Percentiles rank a stretch among this genome's conserved stretches.
Conservation (phyloP, 2,113 vertebrate species). For the Vanacampus margaritifer region DNA sequence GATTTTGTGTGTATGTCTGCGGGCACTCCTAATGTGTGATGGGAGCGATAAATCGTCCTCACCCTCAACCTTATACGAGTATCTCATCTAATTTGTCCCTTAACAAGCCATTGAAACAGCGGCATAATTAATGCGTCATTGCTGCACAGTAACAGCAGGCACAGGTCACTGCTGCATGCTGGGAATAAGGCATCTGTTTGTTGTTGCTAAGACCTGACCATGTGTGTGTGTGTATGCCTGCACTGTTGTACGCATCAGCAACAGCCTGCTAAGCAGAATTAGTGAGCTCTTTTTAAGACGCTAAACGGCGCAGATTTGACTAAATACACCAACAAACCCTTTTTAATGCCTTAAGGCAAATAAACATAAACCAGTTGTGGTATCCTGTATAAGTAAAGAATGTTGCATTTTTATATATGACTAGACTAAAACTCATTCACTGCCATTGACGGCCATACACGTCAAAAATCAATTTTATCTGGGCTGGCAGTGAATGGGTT, state of each 20-base stretch:
- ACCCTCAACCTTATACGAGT: slow-evolving; percentile 31
- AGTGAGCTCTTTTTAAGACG: not conserved
- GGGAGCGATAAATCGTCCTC: slow-evolving; percentile 19
- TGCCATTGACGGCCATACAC: no score
- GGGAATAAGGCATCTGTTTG: slow-evolving; percentile 29
- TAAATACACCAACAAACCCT: not conserved
- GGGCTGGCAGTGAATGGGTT: no score
- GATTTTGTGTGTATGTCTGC: slow-evolving; percentile 1
- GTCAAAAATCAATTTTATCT: no score
- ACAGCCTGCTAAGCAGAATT: not conserved
- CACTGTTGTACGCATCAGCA: not conserved
- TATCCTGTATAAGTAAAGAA: not conserved
- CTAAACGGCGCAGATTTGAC: not conserved
- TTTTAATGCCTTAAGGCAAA: not conserved
- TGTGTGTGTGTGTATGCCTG: slow-evolving; percentile 5
- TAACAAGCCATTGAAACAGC: slow-evolving; percentile 52
- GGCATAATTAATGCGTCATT: slow-evolving; percentile 52
- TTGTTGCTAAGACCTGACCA: slow-evolving; percentile 14
- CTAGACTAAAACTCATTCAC: not conserved
- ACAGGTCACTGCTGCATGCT: slow-evolving; percentile 30
- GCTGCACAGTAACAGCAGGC: slow-evolving; percentile 40
- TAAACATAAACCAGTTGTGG: not conserved
- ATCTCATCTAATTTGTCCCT: slow-evolving; percentile 56
- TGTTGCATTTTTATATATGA: not conserved
- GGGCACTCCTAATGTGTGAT: slow-evolving; percentile 2